Conservation (phyloP, 1,140 invertebrate genomes). For the Drosophila sproati region DNA sequence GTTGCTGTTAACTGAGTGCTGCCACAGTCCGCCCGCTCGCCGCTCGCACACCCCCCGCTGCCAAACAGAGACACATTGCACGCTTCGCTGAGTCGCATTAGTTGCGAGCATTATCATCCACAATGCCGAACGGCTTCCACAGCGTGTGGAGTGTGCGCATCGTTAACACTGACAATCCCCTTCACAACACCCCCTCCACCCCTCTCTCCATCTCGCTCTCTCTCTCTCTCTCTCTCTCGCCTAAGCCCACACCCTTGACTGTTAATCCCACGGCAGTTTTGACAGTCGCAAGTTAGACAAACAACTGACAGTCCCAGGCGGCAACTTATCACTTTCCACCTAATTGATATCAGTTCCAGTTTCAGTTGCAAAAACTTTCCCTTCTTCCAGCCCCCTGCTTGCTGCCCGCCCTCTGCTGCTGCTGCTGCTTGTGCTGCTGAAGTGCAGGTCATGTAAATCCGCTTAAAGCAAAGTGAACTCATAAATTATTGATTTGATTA, state of each 20-base stretch:
- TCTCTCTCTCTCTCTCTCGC: too few relatives aligned
- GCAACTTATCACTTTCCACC: constrained; percentile 76
- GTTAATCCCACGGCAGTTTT: not conserved
- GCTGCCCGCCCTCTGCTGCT: not conserved
- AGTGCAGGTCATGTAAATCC: constrained; percentile 78
- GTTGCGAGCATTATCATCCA: constrained; percentile 61
- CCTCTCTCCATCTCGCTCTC: not conserved
- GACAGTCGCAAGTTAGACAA: constrained; percentile 68
- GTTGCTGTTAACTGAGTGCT: constrained; percentile 50
- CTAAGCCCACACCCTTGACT: too few relatives aligned
- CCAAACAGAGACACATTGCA: constrained; percentile 34
- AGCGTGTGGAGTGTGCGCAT: constrained; percentile 63
- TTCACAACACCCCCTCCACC: not conserved
- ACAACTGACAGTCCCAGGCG: constrained; percentile 52
- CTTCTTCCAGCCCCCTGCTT: constrained; percentile 13
- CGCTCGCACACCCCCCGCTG: too few relatives aligned
- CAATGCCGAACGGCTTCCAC: constrained; percentile 52
- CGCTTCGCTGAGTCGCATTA: constrained; percentile 50
- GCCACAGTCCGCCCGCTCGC: too few relatives aligned
- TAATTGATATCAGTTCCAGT: constrained; percentile 78
- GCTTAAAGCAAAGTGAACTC: constrained; percentile 77
- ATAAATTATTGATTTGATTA: constrained; percentile 84
- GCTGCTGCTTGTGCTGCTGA: constrained; percentile 15
- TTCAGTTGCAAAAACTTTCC: constrained; percentile 59
- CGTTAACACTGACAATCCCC: constrained; percentile 3